phyloP scores from a whole-genome alignment of 2,888 invertebrate genomes.

The Leptinotarsa haldemani region DNA sequence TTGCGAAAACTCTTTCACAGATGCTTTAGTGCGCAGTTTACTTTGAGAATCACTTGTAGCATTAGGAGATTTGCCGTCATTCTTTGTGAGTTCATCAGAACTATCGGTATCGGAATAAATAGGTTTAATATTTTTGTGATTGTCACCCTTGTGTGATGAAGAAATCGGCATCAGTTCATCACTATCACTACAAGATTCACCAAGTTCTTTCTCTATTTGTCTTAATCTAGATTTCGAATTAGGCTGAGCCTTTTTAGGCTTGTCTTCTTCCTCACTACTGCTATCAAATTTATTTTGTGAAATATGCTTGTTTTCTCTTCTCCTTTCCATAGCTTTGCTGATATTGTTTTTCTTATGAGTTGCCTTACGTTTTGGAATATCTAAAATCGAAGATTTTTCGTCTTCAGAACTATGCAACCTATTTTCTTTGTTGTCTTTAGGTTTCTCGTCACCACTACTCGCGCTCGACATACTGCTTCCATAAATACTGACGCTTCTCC shows the following conservation, averaged over 20 bases:
- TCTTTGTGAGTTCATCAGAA: slow-evolving; percentile 70
- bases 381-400: slow-evolving; percentile 67
- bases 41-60: slow-evolving; percentile 76
- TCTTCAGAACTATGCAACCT: slow-evolving; percentile 67
- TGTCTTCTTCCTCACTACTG: slow-evolving; percentile 74
- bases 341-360: slow-evolving; percentile 54
- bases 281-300: slow-evolving; percentile 67
- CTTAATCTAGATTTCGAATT: slow-evolving; percentile 71
- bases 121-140: slow-evolving; percentile 67
- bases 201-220: slow-evolving; percentile 82
- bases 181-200: slow-evolving; percentile 79
- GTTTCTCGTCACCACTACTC: slow-evolving; percentile 65
- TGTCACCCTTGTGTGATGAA: slow-evolving; percentile 57
- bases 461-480: slow-evolving; percentile 72
- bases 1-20: slow-evolving; percentile 83
- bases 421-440: slow-evolving; percentile 67
- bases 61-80: slow-evolving; percentile 72
- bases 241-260: slow-evolving; percentile 64
- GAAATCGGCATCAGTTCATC: slow-evolving; percentile 76
- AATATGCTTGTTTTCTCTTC: slow-evolving; percentile 58
- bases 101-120: slow-evolving; percentile 86
- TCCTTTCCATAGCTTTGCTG: slow-evolving; percentile 50
- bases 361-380: slow-evolving; percentile 48
- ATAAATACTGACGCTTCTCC: slow-evolving; percentile 74
- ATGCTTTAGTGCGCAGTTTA: slow-evolving; percentile 82